Conservation (phyloP, 2,888 invertebrate species). For the Thecophora atra region DNA sequence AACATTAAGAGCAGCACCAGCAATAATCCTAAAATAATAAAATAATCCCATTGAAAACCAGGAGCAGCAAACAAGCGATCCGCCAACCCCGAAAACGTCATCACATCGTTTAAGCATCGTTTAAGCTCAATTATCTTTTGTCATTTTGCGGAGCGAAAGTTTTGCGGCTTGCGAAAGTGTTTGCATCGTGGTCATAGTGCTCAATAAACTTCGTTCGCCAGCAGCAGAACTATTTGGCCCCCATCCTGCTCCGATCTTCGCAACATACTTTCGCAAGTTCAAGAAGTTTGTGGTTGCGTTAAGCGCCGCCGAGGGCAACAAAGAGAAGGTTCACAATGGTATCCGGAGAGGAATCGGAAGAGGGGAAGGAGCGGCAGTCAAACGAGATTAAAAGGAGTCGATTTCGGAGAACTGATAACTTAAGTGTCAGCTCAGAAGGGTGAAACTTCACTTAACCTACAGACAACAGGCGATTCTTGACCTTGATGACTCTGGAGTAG, state of each 20-base stretch:
- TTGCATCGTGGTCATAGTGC: slow-evolving; percentile 23
- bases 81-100: background rate
- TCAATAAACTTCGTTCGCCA: background rate
- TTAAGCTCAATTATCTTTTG: slow-evolving; percentile 36
- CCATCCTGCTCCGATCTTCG: background rate
- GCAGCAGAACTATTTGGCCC: background rate
- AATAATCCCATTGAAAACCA: background rate
- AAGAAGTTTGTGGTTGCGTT: slow-evolving; percentile 12
- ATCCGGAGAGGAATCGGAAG: background rate
- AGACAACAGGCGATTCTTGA: too few species aligned
- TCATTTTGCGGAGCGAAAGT: background rate
- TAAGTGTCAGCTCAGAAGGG: background rate
- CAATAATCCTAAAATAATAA: background rate
- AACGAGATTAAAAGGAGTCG: background rate
- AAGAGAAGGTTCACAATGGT: background rate
- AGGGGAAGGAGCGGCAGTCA: background rate
- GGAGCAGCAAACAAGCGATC: background rate
- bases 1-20: background rate
- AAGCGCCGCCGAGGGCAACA: background rate
- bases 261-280: background rate
- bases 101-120: slow-evolving; percentile 16
- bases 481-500: too few species aligned
- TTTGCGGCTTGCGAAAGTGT: slow-evolving; percentile 28
- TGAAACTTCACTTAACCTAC: too few species aligned
- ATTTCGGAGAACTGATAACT: background rate